Evolutionary conservation across 2,888 invertebrate genomes (phyloP), one percentile per base, ranked within the genome.

Genomic region (Achlya flavicornis): DNA sequence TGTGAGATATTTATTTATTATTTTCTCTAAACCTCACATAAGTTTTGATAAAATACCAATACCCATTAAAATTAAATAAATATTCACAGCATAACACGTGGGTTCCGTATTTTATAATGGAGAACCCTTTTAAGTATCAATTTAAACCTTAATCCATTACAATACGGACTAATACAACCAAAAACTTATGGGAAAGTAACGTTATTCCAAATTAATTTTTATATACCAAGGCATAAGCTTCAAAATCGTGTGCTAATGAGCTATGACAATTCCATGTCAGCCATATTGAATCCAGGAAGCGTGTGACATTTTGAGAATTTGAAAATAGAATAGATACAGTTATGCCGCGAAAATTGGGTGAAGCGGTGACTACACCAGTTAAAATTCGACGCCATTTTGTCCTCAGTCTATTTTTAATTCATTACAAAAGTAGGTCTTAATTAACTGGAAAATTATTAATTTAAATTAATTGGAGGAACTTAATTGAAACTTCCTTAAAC

Each of bases 291-390:
- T 83, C 83, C 85, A 87, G 88, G 88, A 88, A 88, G 82, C 81
- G 81, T 71, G 79, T 83, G 87, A 87, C 88, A 86, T 76, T 80
- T 79, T 77, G 78, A 70, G 80, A 81, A 85, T 87, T 84, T 85
- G 80, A 86, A 88, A 87, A 87, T 88, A 87, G 86, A 87, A 82
- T 76, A 19, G 48, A 48, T 61, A 77, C 79, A 79, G 83, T 83
- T 83, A 81, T 79, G 84, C 80, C 85, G 87, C 86, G 80, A 88
- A 88, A 53, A 86, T 87, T 87, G 76, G 86, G 88, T 87, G 87
- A 87, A 81, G 76, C 76, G 71, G 72, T 72, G 67, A 43, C 60
- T 60, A 43, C 4, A 64, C 67, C 57, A 58, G 63, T 62, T 68
- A 62, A 63, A 64, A 59, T 14, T 48, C 58, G 66, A 66, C 53